These are phyloP conservation scores for Clistopyga incitator DNA, from an alignment of 2,888 invertebrate species.

Conservation along the genomic window DNA sequence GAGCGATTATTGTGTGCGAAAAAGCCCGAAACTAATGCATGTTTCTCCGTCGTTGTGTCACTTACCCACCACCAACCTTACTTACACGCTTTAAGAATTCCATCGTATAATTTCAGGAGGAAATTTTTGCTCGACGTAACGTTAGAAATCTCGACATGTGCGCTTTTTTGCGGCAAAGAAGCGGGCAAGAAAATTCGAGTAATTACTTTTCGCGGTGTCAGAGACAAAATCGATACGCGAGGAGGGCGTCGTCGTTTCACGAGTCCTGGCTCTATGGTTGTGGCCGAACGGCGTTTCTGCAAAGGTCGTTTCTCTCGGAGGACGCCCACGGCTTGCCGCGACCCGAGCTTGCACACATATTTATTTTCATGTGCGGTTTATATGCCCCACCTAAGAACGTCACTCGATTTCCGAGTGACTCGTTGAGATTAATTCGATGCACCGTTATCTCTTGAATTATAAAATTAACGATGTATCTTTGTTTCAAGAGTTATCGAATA, in stretches of 20 bases:
- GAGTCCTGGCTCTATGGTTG: constrained; percentile 11
- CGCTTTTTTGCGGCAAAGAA: not conserved
- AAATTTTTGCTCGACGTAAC: not conserved
- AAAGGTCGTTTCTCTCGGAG: constrained; percentile 18
- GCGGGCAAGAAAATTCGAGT: constrained; percentile 27
- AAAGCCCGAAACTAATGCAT: no score
- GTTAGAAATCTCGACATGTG: no score
- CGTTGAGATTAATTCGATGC: no score
- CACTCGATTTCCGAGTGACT: constrained; percentile 64
- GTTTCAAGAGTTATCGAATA: no score
- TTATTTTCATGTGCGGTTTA: constrained; percentile 77
- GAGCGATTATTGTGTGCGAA: constrained; percentile 1
- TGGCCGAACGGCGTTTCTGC: constrained; percentile 2
- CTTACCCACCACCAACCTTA: not conserved
- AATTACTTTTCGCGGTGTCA: constrained; percentile 61
- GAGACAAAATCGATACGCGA: constrained; percentile 69
- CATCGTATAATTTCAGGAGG: not conserved
- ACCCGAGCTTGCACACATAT: constrained; percentile 75
- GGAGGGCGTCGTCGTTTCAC: constrained; percentile 34
- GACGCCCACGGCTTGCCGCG: constrained; percentile 44
- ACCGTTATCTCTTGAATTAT: no score
- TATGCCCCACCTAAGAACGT: constrained; percentile 69
- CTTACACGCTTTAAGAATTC: constrained; percentile 2
- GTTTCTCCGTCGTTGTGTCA: not conserved
- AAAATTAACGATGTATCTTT: no score